Base-by-base conservation (phyloP, 2,797 vertebrate genomes). In the Pantherophis alleghaniensis region DNA sequence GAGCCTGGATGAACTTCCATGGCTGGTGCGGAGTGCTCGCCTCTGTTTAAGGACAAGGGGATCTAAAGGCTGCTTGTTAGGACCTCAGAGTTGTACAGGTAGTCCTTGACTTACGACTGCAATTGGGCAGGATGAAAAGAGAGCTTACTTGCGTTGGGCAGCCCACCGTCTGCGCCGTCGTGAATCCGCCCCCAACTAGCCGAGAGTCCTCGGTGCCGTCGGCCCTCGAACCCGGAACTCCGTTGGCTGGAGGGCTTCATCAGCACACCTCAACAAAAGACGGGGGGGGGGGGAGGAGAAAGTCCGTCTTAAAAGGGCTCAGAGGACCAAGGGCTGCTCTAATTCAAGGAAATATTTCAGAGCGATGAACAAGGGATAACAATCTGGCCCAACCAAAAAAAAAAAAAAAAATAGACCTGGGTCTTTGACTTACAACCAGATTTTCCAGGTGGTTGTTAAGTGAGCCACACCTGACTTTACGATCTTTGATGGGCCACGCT, bases 221-320 rank as follows among this genome's bases (percentile, higher is more conserved):
- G 98, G 97, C 96, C 98, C 24, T 98, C 98, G 0, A 97, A 98
- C 28, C 97, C 97, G 57, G 98, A 98, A 90, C 96, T 97, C 66
- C 97, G 97, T 69, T 98, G 98, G 11, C 97, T 98, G 92, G 97
- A 95, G 86, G 95, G 97, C 95, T 98, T 98, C 93, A 97, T 91
- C 0, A 96, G 91, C 22, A 97, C 97, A 94, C 96, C 98, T 99
- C 83, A 87, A 37, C 66, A 83, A 95, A 90, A 83, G 87, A 89
- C 1, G 11, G 4, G 11, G 61, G 11, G 11, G 61, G 11, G 0
- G 37, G 60, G 26, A 3, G 20, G 66, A 37, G 83, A 93, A 87
- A 2, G 7, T 0, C 22, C 24, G 88, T 53, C 26, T 55, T 20
- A 7, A 5, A 42, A 61, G 89, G 47, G 90, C 37, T 6, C 61